Conservation (phyloP, 2,888 invertebrate species). For the Cistogaster globosa region DNA sequence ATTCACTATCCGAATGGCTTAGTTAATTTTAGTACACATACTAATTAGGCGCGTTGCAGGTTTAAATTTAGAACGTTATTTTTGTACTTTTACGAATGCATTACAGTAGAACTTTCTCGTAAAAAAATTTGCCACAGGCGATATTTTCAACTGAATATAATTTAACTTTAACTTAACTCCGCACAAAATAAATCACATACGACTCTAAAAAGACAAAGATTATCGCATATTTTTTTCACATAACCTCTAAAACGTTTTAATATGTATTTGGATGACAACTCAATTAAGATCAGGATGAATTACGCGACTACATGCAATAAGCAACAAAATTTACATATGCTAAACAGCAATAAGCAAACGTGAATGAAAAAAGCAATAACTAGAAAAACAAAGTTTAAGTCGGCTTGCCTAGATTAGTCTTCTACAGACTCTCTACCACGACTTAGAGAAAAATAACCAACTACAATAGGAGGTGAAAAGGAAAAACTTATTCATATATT, state of each 20-base stretch:
- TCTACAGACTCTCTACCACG: constrained; percentile 33
- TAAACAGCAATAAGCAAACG: constrained; percentile 33
- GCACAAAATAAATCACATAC: constrained; percentile 50
- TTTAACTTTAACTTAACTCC: constrained; percentile 24
- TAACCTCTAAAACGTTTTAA: constrained; percentile 67
- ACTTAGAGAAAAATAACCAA: constrained; percentile 11
- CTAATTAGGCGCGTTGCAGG: neutral
- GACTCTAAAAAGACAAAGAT: constrained; percentile 9
- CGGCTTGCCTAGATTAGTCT: constrained; percentile 31
- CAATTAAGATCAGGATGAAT: constrained; percentile 70
- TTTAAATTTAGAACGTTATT: neutral
- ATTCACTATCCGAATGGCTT: no score
- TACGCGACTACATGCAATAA: constrained; percentile 70
- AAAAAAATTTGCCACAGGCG: constrained; percentile 20
- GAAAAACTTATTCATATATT: neutral
- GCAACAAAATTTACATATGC: constrained; percentile 66
- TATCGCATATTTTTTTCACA: constrained; percentile 48
- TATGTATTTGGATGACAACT: constrained; percentile 70
- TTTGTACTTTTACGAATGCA: no score
- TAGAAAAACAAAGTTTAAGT: constrained; percentile 12
- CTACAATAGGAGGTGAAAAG: constrained; percentile 9
- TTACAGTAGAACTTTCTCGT: constrained; percentile 13
- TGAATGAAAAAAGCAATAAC: neutral
- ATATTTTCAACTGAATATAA: constrained; percentile 36
- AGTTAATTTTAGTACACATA: neutral